Percentiles rank a stretch among this genome's conserved stretches.
Evolutionary conservation across 2,113 vertebrate species (phyloP).

Genomic region (Channa maculata): DNA sequence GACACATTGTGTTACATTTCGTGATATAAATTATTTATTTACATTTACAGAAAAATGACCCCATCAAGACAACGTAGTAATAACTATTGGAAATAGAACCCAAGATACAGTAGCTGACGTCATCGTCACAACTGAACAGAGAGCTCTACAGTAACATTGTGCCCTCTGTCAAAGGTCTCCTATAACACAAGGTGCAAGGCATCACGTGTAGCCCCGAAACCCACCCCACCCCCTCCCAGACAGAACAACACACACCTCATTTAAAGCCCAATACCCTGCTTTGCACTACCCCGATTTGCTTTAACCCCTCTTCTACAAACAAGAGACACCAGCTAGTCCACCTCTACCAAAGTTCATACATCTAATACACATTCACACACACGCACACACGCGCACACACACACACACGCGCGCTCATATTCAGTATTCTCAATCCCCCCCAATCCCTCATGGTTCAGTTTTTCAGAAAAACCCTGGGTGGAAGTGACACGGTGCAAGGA

Average conservation of each 20-base stretch:
- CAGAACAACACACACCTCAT: constrained; percentile 54
- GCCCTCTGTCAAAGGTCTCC: constrained; percentile 95
- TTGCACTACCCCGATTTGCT: constrained; percentile 70
- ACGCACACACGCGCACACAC: constrained; percentile 45
- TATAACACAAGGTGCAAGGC: constrained; percentile 99
- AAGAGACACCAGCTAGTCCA: constrained; percentile 72
- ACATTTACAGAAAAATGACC: constrained; percentile 99
- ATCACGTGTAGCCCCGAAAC: constrained; percentile 93
- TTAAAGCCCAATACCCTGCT: constrained; percentile 69
- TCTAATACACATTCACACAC: constrained; percentile 66
- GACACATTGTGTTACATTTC: constrained; percentile 70
- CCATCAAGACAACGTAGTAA: constrained; percentile 98
- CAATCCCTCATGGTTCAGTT: constrained; percentile 63
- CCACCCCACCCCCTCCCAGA: constrained; percentile 29
- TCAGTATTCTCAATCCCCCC: constrained; percentile 50
- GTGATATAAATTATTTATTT: constrained; percentile 99
- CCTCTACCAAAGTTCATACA: constrained; percentile 77
- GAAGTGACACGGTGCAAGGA: constrained; percentile 61
- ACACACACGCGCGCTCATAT: constrained; percentile 59
- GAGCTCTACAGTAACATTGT: constrained; percentile 88
- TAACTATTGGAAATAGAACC: constrained; percentile 99
- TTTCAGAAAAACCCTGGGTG: constrained; percentile 39
- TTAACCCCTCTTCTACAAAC: constrained; percentile 73
- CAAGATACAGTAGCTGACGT: constrained; percentile 83
- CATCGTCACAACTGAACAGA: constrained; percentile 94